A percentile compares a stretch with the other conserved stretches of the same genome.
These are phyloP conservation scores for Chelon labrosus DNA, from an alignment of 2,797 vertebrate species.

Conservation along the genomic window DNA sequence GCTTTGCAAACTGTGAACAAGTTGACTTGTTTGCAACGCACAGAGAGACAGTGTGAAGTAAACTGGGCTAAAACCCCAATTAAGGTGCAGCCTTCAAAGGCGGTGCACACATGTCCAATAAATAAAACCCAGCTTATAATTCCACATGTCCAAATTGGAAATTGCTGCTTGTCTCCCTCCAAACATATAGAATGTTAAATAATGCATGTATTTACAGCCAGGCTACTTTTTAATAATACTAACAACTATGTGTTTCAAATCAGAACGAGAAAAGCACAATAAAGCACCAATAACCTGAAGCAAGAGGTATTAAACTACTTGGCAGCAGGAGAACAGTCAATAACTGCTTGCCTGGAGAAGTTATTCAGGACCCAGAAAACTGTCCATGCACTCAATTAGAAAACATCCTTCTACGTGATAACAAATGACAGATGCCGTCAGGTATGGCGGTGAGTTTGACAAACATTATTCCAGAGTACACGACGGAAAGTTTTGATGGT, in stretches of 20 bases:
- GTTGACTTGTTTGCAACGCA: no score
- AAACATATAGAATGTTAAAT: no score
- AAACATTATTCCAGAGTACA: constrained; percentile 32
- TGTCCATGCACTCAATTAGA: constrained; percentile 53
- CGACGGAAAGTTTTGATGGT: constrained; percentile 24
- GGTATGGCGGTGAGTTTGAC: constrained; percentile 20
- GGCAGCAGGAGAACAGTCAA: constrained; percentile 51
- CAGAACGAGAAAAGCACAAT: constrained; percentile 6
- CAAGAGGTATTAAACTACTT: constrained; percentile 26
- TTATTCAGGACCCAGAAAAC: constrained; percentile 48
- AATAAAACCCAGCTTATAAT: no score
- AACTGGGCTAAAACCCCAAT: no score
- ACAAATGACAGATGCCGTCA: constrained; percentile 65
- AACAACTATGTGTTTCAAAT: not conserved
- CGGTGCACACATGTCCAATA: no score
- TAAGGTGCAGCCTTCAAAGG: no score
- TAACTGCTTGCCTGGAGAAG: constrained; percentile 48
- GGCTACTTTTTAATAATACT: not conserved
- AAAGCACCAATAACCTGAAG: constrained; percentile 33
- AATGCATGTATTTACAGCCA: not conserved
- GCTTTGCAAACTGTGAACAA: no score
- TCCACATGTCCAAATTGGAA: no score
- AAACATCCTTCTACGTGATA: constrained; percentile 46
- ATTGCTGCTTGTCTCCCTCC: no score
- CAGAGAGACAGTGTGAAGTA: no score